Evolutionary conservation across 2,113 vertebrate species (phyloP), one percentile per base, ranked within the genome.

Genomic region (Poeciliopsis occidentalis): DNA sequence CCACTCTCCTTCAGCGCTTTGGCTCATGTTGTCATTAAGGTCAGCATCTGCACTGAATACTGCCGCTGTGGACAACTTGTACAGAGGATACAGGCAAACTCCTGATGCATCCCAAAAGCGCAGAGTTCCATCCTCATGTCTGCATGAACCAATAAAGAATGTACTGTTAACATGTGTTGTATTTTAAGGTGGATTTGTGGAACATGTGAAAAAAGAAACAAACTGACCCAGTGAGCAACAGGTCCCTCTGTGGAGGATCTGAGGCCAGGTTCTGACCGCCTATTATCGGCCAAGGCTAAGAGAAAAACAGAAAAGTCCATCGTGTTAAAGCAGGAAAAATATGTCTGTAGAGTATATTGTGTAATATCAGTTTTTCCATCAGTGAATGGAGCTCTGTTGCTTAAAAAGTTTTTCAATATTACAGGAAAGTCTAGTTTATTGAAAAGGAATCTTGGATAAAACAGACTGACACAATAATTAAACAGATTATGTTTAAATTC

Each of bases 31-130:
- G 67, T 98, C 98, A 0, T 93, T 97, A 84, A 95, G 96, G 81
- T 99, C 97, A 0, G 96, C 84, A 5, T 99, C 98, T 0, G 97
- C 99, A 85, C 96, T 94, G 80, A 99, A 99, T 11, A 97, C 97
- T 1, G 76, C 92, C 26, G 97, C 95, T 0, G 97, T 99, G 94
- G 96, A 96, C n/a, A 99, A 90, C 71, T 96, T 99, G 75, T 99
- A 99, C 12, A 99, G 94, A 68, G 98, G 96, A 81, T 94, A 95
- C 32, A 99, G 84, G 82, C 98, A 99, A 66, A 99, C 95, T 2
- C 98, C 98, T 0, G 98, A 99, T 0, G 97, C 97, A 1, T 99
- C 97, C 98, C 97, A 99, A 92, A 99, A 99, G 4, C 96, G 91
- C 54, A 99, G 97, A 0, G 97, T 98, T 64, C 97, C 98, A 0